Conservation (phyloP, 2,797 vertebrate species). For the Enteromius trimaculatus region DNA sequence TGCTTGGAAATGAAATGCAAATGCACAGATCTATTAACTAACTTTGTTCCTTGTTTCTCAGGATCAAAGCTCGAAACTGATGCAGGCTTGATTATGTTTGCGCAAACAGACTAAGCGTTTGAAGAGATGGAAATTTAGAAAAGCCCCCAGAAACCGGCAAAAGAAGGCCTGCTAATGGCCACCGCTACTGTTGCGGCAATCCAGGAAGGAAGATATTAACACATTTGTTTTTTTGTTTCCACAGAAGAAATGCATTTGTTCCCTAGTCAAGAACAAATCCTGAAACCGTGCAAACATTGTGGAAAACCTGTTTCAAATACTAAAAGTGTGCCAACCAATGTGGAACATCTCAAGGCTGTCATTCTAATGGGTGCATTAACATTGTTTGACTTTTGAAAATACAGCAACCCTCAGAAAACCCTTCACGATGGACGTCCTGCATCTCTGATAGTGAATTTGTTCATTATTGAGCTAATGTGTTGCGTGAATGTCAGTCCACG, state of each 20-base stretch:
- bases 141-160: not conserved
- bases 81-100: not conserved
- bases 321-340: slow-evolving; percentile 10
- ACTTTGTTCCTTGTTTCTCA: slow-evolving; percentile 4
- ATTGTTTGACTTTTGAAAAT: slow-evolving; percentile 51
- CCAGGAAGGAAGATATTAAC: slow-evolving; percentile 9
- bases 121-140: slow-evolving; percentile 1
- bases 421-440: not conserved
- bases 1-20: slow-evolving; percentile 43
- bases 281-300: slow-evolving; percentile 18
- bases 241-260: slow-evolving; percentile 36
- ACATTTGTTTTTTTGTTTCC: slow-evolving; percentile 8
- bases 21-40: slow-evolving; percentile 13
- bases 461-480: slow-evolving; percentile 30
- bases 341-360: slow-evolving; percentile 27
- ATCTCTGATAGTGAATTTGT: slow-evolving; percentile 8
- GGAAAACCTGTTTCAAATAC: slow-evolving; percentile 33
- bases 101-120: not conserved
- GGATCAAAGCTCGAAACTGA: slow-evolving; percentile 31
- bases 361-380: slow-evolving; percentile 53
- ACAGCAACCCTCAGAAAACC: slow-evolving; percentile 2
- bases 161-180: slow-evolving; percentile 2
- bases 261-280: slow-evolving; percentile 25
- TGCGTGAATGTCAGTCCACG: slow-evolving; percentile 2
- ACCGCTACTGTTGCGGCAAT: not conserved